A percentile compares a stretch with the other conserved stretches of the same genome.
Conservation (phyloP, 2,797 vertebrate species). For the Lepus townsendii region DNA sequence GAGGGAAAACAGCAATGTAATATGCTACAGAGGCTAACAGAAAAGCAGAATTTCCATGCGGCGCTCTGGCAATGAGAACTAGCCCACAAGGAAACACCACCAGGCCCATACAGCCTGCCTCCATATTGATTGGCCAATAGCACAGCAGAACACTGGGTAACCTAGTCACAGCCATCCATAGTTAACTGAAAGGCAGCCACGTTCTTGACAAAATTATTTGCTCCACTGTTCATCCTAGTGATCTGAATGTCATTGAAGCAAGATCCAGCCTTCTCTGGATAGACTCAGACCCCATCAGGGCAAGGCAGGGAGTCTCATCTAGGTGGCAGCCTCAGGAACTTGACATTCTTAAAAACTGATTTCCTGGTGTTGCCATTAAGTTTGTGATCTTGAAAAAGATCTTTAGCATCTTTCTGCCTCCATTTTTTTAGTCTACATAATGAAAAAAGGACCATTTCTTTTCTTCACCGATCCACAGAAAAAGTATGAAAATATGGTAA, state of each 20-base stretch:
- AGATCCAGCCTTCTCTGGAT: neutral
- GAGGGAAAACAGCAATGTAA: neutral
- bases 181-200: slow-evolving; percentile 66
- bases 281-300: neutral
- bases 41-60: neutral
- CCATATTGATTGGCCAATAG: neutral
- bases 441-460: neutral
- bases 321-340: neutral
- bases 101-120: slow-evolving; percentile 42
- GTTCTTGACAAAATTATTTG: slow-evolving; percentile 67
- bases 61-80: neutral
- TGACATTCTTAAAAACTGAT: neutral
- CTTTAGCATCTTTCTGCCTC: neutral
- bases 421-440: slow-evolving; percentile 28
- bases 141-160: slow-evolving; percentile 42
- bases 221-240: slow-evolving; percentile 69
- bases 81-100: slow-evolving; percentile 70
- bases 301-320: neutral
- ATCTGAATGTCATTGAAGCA: slow-evolving; percentile 53
- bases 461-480: slow-evolving; percentile 43
- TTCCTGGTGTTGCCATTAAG: slow-evolving; percentile 2
- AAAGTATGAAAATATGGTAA: neutral
- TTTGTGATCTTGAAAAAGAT: neutral
- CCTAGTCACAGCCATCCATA: slow-evolving; percentile 44
- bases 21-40: neutral